These are phyloP conservation scores for Drosophila lacertosa DNA, from an alignment of 1,140 invertebrate species.

Conservation along the genomic window DNA sequence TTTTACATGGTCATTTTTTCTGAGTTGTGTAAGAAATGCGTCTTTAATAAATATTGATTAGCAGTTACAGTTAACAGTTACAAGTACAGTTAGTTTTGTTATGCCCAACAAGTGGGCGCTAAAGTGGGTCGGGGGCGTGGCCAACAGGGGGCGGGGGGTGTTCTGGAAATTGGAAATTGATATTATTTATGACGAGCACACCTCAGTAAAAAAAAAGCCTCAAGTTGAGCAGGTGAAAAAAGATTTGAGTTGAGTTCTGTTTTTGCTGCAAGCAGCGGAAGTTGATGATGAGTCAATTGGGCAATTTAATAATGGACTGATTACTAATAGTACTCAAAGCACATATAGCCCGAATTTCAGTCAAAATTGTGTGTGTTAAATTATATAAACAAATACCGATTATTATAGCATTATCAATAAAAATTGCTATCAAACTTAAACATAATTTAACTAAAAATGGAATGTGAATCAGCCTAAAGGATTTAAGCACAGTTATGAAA, in stretches of 20 bases:
- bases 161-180: neutral
- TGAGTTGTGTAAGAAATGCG: conserved; percentile 71
- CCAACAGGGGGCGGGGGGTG: neutral
- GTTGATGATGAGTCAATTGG: neutral
- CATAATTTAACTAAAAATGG: too few species aligned
- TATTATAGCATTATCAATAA: too few species aligned
- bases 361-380: neutral
- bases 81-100: conserved; percentile 5
- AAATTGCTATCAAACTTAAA: too few species aligned
- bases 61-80: conserved; percentile 17
- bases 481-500: too few species aligned
- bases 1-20: conserved; percentile 38
- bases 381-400: neutral
- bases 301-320: neutral
- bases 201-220: conserved; percentile 43
- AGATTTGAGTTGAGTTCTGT: too few species aligned
- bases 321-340: neutral
- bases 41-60: conserved; percentile 61
- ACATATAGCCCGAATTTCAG: neutral
- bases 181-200: conserved; percentile 55
- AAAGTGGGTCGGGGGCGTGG: conserved; percentile 58
- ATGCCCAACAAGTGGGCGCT: conserved; percentile 24
- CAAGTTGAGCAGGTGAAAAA: too few species aligned
- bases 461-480: too few species aligned
- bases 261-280: neutral